phyloP scores from a whole-genome alignment of 1,140 invertebrate genomes.

The Danaus melanippus region DNA sequence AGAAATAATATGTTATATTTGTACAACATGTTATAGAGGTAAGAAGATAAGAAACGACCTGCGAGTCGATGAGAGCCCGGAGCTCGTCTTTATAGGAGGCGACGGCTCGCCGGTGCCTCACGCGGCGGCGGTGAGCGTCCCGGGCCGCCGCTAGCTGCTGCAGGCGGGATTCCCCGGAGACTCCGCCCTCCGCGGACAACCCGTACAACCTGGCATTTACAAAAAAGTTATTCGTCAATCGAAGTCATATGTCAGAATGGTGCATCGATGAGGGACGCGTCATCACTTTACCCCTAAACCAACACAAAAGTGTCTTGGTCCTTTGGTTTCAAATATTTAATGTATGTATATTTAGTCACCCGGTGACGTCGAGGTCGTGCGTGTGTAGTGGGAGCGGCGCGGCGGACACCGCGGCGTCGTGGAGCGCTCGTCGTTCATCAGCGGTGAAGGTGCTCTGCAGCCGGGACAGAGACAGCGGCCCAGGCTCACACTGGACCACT shows the following conservation, averaged over 20 bases:
- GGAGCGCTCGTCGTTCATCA: constrained; percentile 48
- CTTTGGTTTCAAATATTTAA: no score
- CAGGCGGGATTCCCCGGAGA: constrained; percentile 31
- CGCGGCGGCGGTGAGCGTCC: constrained; percentile 75
- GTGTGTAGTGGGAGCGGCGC: constrained; percentile 37
- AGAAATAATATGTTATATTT: neutral
- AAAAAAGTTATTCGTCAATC: neutral
- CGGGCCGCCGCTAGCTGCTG: constrained; percentile 75
- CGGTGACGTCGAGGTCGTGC: constrained; percentile 32
- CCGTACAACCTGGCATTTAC: constrained; percentile 5
- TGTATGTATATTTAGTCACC: constrained; percentile 16
- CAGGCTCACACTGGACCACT: constrained; percentile 8
- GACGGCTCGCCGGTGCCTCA: constrained; percentile 77
- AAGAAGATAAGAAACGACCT: constrained; percentile 47
- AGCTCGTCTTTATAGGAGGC: constrained; percentile 76
- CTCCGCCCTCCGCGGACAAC: constrained; percentile 8
- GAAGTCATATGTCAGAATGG: neutral
- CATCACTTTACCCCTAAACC: no score
- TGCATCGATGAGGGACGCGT: no score
- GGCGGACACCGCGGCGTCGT: constrained; percentile 44
- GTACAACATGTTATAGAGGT: neutral
- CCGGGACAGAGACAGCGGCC: constrained; percentile 39
- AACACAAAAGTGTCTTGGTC: no score
- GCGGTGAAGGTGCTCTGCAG: constrained; percentile 38
- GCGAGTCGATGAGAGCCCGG: constrained; percentile 76